Conservation (phyloP, 2,797 vertebrate species). For the Cygnus olor region DNA sequence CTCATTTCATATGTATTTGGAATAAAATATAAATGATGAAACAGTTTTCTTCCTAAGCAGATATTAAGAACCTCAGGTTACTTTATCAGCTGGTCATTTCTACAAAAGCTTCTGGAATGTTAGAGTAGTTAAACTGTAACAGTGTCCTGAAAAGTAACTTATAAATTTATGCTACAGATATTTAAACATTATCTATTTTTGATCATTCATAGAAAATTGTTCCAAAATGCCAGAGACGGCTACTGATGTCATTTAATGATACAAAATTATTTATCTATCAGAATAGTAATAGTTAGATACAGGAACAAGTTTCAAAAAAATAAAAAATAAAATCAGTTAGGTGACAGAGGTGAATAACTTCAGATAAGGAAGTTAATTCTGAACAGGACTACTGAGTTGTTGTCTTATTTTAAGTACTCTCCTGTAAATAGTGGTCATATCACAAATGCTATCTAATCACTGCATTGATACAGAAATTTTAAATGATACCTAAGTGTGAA, state of each 20-base stretch:
- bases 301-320: constrained; percentile 19
- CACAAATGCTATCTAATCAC: constrained; percentile 69
- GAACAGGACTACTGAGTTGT: constrained; percentile 28
- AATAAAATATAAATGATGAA: constrained; percentile 64
- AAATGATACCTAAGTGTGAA: constrained; percentile 71
- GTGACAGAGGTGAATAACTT: background rate
- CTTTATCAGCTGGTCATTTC: background rate
- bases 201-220: background rate
- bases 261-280: constrained; percentile 31
- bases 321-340: background rate
- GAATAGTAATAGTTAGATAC: constrained; percentile 47
- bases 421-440: constrained; percentile 69
- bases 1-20: constrained; percentile 61
- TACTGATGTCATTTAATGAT: background rate
- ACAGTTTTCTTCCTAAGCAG: constrained; percentile 9
- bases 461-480: constrained; percentile 64
- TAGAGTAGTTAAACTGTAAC: constrained; percentile 7
- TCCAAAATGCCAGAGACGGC: background rate
- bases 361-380: background rate
- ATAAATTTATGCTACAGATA: background rate
- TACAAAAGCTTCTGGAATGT: background rate
- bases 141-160: background rate
- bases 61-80: constrained; percentile 6
- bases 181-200: background rate
- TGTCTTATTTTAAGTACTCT: constrained; percentile 49